phyloP scores from a whole-genome alignment of 2,888 invertebrate species.

The Cantharis nigra region DNA sequence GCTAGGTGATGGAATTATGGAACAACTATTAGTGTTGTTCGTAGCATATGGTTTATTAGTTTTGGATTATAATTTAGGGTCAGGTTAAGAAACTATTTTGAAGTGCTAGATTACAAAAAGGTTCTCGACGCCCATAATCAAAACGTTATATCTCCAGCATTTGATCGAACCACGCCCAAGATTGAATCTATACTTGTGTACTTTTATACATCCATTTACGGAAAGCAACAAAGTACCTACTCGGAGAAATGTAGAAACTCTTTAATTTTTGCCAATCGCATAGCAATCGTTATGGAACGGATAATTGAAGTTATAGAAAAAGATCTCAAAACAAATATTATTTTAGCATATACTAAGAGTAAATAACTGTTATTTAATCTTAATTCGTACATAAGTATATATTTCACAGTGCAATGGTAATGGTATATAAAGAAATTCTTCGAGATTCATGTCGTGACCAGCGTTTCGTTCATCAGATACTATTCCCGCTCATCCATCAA shows the following conservation, averaged over 20 bases:
- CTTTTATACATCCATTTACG: neutral
- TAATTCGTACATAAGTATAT: slow-evolving; percentile 11
- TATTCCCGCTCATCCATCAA: slow-evolving; percentile 54
- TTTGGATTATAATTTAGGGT: slow-evolving; percentile 1
- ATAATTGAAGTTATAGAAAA: neutral
- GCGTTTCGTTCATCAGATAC: slow-evolving; percentile 53
- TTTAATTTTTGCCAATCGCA: neutral
- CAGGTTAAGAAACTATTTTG: neutral
- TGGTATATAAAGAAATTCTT: slow-evolving; percentile 46
- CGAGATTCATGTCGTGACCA: slow-evolving; percentile 54
- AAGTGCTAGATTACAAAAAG: slow-evolving; percentile 3
- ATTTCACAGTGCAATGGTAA: slow-evolving; percentile 40
- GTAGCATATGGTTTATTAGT: slow-evolving; percentile 1
- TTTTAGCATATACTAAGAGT: slow-evolving; percentile 6
- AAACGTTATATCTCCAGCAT: neutral
- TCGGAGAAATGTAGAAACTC: neutral
- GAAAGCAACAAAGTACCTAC: neutral
- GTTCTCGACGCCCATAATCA: slow-evolving; percentile 2
- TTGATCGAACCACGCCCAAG: slow-evolving; percentile 3
- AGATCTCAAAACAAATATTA: slow-evolving; percentile 8
- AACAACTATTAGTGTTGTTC: neutral
- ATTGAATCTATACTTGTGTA: neutral
- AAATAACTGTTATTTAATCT: slow-evolving; percentile 18
- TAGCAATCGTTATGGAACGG: neutral
- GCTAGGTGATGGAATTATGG: neutral